These are phyloP conservation scores for Tor tambroides DNA, from an alignment of 2,113 vertebrate genomes.

Conservation along the genomic window DNA sequence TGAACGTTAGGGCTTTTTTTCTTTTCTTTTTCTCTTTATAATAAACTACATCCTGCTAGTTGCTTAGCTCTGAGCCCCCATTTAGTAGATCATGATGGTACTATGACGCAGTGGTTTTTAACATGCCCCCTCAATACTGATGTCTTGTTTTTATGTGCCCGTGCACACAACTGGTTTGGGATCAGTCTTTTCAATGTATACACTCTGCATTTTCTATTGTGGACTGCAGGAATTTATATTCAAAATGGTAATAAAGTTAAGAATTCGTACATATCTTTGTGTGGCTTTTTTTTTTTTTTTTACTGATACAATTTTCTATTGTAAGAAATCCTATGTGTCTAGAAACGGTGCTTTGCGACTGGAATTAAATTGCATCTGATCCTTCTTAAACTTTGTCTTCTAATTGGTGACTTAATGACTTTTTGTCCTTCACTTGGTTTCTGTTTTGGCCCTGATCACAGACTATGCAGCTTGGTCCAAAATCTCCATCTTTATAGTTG, in stretches of 20 bases:
- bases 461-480: too few species aligned
- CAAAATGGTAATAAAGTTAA: constrained; percentile 59
- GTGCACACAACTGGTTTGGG: constrained; percentile 53
- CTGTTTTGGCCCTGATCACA: too few species aligned
- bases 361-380: neutral
- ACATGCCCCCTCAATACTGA: constrained; percentile 49
- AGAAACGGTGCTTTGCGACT: neutral
- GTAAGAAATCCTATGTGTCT: neutral
- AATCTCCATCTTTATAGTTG: too few species aligned
- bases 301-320: neutral
- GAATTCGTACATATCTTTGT: constrained; percentile 36
- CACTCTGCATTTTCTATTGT: constrained; percentile 58
- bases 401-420: too few species aligned
- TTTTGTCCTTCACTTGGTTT: too few species aligned
- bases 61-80: constrained; percentile 49
- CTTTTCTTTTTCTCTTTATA: constrained; percentile 38
- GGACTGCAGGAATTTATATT: constrained; percentile 59
- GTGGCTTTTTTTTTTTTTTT: neutral
- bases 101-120: constrained; percentile 43
- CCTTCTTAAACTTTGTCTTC: too few species aligned
- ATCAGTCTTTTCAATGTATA: constrained; percentile 60
- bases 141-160: constrained; percentile 58
- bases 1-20: constrained; percentile 51
- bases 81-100: constrained; percentile 51
- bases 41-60: constrained; percentile 45